Percentiles rank a stretch among this genome's conserved stretches.
These are phyloP conservation scores for Sebastolobus altivelis DNA, from an alignment of 2,797 vertebrate genomes.

Conservation along the genomic window DNA sequence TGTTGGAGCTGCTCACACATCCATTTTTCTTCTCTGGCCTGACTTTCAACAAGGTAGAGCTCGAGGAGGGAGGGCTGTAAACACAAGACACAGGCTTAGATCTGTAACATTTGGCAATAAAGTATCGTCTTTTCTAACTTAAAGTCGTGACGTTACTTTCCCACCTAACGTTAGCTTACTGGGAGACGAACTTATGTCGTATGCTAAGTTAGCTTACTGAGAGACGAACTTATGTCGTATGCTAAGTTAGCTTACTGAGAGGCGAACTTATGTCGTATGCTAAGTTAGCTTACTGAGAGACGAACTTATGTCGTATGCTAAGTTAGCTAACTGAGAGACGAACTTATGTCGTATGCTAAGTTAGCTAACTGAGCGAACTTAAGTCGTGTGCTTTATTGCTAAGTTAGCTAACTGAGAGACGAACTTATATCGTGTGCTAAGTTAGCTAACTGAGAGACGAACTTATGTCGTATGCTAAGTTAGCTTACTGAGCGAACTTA, in stretches of 20 bases:
- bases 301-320: not conserved
- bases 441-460: not conserved
- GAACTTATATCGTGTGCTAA: not conserved
- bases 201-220: not conserved
- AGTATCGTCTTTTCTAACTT: not conserved
- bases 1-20: constrained; percentile 42
- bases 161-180: not conserved
- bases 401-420: too few species aligned
- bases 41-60: constrained; percentile 33
- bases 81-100: constrained; percentile 23
- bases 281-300: too few species aligned
- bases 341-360: not conserved
- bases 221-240: not conserved
- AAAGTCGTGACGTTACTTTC: not conserved
- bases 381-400: too few species aligned
- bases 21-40: constrained; percentile 37
- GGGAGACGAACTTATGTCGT: not conserved
- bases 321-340: not conserved
- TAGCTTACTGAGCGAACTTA: not conserved
- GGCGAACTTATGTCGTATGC: too few species aligned
- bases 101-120: not conserved
- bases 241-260: too few species aligned
- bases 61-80: constrained; percentile 24
- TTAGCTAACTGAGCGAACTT: too few species aligned
- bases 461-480: not conserved